Percentiles rank a stretch among this genome's conserved stretches.
Evolutionary conservation across 2,797 vertebrate species (phyloP).

Genomic region (Enteromius viviparus): DNA sequence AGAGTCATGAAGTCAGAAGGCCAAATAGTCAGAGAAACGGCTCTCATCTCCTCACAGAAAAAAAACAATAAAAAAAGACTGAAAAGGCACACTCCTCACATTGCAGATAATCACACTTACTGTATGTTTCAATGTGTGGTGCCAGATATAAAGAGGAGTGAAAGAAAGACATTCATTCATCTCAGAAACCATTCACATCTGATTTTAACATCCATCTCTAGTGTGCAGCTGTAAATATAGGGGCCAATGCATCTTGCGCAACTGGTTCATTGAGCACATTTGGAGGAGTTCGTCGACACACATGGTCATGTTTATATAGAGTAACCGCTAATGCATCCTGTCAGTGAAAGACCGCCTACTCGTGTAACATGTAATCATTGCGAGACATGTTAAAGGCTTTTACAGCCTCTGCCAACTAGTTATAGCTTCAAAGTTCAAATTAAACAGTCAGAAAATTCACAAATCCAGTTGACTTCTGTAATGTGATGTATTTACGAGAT

Average conservation of each 20-base stretch:
- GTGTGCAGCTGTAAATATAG: not conserved
- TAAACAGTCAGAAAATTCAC: not conserved
- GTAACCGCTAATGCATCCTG: not conserved
- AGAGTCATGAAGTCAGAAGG: slow-evolving; percentile 12
- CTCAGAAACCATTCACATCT: not conserved
- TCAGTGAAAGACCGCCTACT: not conserved
- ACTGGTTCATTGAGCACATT: not conserved
- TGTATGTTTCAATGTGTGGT: not conserved
- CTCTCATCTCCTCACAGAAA: not conserved
- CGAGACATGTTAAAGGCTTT: not conserved
- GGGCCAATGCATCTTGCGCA: not conserved
- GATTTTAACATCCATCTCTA: not conserved
- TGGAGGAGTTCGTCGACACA: not conserved
- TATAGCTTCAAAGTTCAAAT: not conserved
- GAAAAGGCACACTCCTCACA: not conserved
- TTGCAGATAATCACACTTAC: not conserved
- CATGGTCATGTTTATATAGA: not conserved
- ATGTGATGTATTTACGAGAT: not conserved
- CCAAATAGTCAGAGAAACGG: not conserved
- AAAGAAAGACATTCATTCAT: slow-evolving; percentile 4
- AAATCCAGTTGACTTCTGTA: not conserved
- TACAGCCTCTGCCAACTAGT: not conserved
- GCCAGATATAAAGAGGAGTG: slow-evolving; percentile 2
- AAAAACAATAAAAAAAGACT: not conserved
- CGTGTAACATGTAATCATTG: slow-evolving; percentile 4